Evolutionary conservation across 2,888 invertebrate species (phyloP).

Genomic region (Lithophane ornitopus): DNA sequence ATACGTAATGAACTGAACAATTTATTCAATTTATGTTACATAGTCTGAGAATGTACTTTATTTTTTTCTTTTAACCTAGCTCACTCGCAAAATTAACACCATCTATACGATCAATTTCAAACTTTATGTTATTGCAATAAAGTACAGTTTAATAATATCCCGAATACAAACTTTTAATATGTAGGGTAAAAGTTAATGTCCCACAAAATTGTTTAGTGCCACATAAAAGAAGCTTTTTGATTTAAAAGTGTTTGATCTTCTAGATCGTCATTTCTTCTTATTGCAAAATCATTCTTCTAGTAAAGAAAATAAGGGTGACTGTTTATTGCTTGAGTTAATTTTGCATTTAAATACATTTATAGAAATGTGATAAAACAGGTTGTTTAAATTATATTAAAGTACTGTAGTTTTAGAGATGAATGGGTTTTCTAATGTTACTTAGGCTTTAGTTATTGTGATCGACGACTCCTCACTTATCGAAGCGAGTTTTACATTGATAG

Average conservation of each 20-base stretch:
- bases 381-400: slow-evolving; percentile 13
- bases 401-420: slow-evolving; percentile 6
- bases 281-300: background rate
- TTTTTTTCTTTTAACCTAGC: slow-evolving; percentile 1
- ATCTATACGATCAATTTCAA: background rate
- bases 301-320: background rate
- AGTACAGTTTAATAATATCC: slow-evolving; percentile 11
- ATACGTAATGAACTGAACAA: slow-evolving; percentile 42
- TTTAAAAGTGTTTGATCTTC: slow-evolving; percentile 20
- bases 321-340: background rate
- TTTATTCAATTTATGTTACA: slow-evolving; percentile 29
- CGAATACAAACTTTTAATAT: slow-evolving; percentile 10
- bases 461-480: background rate
- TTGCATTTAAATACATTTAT: background rate
- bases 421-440: background rate
- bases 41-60: background rate
- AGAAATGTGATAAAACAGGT: slow-evolving; percentile 13
- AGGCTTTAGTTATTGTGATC: background rate
- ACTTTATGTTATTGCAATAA: background rate
- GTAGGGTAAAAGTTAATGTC: slow-evolving; percentile 22
- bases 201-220: slow-evolving; percentile 46
- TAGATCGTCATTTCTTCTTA: background rate
- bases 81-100: slow-evolving; percentile 5
- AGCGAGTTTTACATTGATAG: background rate
- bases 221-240: slow-evolving; percentile 48